Conservation (phyloP, 2,888 invertebrate genomes). For the Aphodius granarius region DNA sequence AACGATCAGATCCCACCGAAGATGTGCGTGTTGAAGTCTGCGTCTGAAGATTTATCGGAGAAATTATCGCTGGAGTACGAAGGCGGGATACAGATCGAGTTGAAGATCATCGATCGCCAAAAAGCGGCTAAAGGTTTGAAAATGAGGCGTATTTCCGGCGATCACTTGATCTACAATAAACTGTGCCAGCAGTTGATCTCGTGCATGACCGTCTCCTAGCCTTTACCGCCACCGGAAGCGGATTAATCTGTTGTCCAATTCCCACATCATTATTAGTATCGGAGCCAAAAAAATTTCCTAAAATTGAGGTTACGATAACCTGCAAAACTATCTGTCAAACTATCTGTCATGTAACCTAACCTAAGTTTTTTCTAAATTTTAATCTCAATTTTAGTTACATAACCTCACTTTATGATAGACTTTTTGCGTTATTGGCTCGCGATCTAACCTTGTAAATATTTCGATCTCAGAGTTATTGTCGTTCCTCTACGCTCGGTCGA, state of each 20-base stretch:
- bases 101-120: conserved; percentile 71
- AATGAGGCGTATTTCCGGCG: conserved; percentile 84
- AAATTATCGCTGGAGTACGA: conserved; percentile 52
- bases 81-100: conserved; percentile 83
- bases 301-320: no score
- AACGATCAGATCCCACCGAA: conserved; percentile 77
- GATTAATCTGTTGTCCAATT: background rate
- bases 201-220: conserved; percentile 73
- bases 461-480: background rate
- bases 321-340: no score
- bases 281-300: no score
- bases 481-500: background rate
- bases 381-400: no score
- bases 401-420: no score
- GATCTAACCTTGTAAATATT: background rate
- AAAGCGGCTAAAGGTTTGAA: conserved; percentile 79
- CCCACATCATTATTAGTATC: no score
- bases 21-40: conserved; percentile 58
- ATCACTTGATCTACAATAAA: conserved; percentile 84
- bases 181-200: conserved; percentile 86
- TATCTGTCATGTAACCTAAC: no score
- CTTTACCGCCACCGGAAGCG: conserved; percentile 9
- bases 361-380: no score
- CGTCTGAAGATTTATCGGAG: conserved; percentile 40
- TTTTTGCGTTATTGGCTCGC: no score